Evolutionary conservation across 2,888 invertebrate species (phyloP), one percentile per base, ranked within the genome.

Genomic region (Caenorhabditis sp.): DNA sequence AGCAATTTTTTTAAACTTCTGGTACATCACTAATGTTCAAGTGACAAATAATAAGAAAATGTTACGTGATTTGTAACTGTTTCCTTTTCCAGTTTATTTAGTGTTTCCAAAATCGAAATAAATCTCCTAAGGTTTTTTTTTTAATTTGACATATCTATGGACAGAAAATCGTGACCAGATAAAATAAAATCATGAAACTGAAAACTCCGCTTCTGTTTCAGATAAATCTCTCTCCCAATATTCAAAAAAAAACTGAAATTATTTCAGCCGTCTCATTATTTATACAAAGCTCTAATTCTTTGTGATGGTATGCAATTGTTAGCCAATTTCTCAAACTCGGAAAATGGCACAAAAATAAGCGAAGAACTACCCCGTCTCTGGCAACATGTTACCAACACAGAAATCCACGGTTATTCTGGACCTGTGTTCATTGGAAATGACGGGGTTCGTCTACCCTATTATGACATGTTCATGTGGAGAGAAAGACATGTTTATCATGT

Each of bases 351-450:
- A 10, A 43, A 25, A 17, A 65, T 59, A 3, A 62, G 60, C 2
- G 27, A 69, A 12, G 60, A 69, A 52, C 52, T 69, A 3, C 57
- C 63, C 8, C 20, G 49, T 3, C 63, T 76, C 3, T 76, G 70
- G 71, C 10, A 52, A 20, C 68, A 71, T 49, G 69, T 71, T 12
- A 71, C 68, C 5, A 68, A 76, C 36, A 65, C 69, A 10, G 63
- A 70, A 61, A 38, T 64, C 4, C 36, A 50, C 21, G 71, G 72
- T 1, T 68, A 63, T 26, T 67, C 78, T 1, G 78, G 78, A 4
- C 76, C 76, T 4, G 63, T 78, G 54, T 74, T 71, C 50, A 68
- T 78, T 23, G 68, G 69, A 50, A 60, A 43, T 26, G 66, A 73
- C 50, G 73, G 73, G n/a, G 69, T 73, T 10, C 49, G 73, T 7